Percentiles rank a stretch among this genome's conserved stretches.
phyloP scores from a whole-genome alignment of 2,888 invertebrate species.

The Exocentrus adspersus region DNA sequence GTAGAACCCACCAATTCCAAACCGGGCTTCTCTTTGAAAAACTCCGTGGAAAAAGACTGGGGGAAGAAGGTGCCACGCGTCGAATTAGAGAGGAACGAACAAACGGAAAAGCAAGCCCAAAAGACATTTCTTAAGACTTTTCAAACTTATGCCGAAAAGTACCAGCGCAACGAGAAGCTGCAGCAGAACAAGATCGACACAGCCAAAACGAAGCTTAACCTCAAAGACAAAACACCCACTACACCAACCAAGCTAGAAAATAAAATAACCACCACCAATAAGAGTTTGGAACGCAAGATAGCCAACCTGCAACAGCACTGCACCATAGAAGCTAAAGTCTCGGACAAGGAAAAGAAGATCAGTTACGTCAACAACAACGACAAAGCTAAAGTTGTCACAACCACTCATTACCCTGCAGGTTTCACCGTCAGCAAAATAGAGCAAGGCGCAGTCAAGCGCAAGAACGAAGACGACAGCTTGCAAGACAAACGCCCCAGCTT shows the following conservation, averaged over 20 bases:
- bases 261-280: conserved; percentile 45
- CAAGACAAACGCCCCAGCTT: conserved; percentile 59
- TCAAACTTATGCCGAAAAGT: conserved; percentile 54
- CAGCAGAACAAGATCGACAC: conserved; percentile 42
- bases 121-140: conserved; percentile 58
- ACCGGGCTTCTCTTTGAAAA: conserved; percentile 26
- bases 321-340: conserved; percentile 53
- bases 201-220: conserved; percentile 31
- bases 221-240: no score
- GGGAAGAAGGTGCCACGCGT: conserved; percentile 47
- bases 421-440: conserved; percentile 64
- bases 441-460: conserved; percentile 58
- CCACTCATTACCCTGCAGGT: conserved; percentile 54
- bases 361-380: conserved; percentile 36
- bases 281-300: conserved; percentile 51
- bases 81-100: conserved; percentile 51
- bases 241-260: conserved; percentile 32
- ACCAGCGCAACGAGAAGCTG: conserved; percentile 44
- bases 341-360: conserved; percentile 45
- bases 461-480: conserved; percentile 48
- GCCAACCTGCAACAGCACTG: conserved; percentile 57
- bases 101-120: conserved; percentile 52
- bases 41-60: conserved; percentile 39
- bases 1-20: conserved; percentile 36
- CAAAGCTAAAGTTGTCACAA: conserved; percentile 38